Base-by-base conservation (phyloP, 2,113 vertebrate species). In the Capreolus pygargus region DNA sequence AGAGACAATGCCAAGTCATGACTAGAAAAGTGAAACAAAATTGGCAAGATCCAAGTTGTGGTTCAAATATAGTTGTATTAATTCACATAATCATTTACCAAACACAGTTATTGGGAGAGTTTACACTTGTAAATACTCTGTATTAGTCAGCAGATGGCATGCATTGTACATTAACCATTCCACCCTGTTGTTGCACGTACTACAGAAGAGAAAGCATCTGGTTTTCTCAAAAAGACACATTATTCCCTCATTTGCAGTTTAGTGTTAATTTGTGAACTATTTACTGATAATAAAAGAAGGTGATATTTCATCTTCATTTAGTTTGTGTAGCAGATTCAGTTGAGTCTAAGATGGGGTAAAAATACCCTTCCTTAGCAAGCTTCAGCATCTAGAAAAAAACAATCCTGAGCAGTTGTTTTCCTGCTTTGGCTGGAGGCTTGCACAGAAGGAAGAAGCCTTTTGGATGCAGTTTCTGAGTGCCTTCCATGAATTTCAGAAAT, bases 111-210 rank as follows among this genome's bases (percentile, higher is more conserved):
- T 94, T 95, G 2, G 5, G 96, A 97, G 19, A 98, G 94, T 98
- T 98, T 98, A 94, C 89, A 92, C 93, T 96, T 98, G 98, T 98
- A 98, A 98, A 98, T 98, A 98, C 97, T 97, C 93, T 97, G n/a
- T 92, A 98, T 98, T 98, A 98, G 98, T 99, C 98, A 98, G 98
- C 98, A 99, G 98, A 99, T 99, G 98, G 98, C 98, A 98, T 98
- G 97, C 97, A 96, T 96, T 97, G 96, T 98, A 98, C 96, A 76
- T 98, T 98, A 98, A 98, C 95, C 93, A 45, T 98, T 97, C 92
- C 14, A 94, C 94, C 55, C 45, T 97, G 78, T 97, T 98, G 97
- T 91, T 36, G 57, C 93, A 97, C 90, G 86, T 89, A 96, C 91
- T 98, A 98, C 97, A 96, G 96, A 98, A 97, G 79, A 98, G 97